These are phyloP conservation scores for Odobenus rosmarus DNA, from an alignment of 2,113 vertebrate genomes.

Conservation along the genomic window DNA sequence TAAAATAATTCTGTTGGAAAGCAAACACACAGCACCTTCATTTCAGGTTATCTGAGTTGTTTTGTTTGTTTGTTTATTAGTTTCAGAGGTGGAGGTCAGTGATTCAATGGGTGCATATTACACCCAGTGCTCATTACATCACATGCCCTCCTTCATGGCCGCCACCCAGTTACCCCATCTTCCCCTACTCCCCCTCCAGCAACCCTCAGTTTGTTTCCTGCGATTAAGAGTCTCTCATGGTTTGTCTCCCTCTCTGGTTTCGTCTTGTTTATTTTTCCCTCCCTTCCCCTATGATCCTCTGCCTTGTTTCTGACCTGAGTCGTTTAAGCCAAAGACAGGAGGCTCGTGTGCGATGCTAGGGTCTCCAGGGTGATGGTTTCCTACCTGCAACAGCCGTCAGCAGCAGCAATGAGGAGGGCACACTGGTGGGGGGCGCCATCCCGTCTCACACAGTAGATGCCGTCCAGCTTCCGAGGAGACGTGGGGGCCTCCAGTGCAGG, in stretches of 20 bases:
- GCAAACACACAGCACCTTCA: not conserved
- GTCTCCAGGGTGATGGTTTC: not conserved
- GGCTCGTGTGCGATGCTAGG: rapidly evolving
- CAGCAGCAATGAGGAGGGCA: constrained; percentile 68
- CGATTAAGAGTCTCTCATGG: not conserved
- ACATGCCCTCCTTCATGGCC: not conserved
- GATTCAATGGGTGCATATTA: not conserved
- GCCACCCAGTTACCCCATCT: not conserved
- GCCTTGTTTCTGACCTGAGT: not conserved
- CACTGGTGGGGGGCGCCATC: constrained; percentile 72
- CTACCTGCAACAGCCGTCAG: constrained; percentile 82
- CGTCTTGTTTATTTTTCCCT: not conserved
- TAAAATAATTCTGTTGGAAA: not conserved
- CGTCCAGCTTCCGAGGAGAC: not conserved
- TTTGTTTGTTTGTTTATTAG: not conserved
- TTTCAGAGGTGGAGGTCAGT: not conserved
- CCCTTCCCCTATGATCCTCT: not conserved
- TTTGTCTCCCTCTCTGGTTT: not conserved
- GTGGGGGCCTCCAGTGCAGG: not conserved
- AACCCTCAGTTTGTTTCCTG: not conserved
- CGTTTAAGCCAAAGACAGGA: not conserved
- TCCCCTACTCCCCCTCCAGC: not conserved
- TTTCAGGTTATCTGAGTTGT: not conserved
- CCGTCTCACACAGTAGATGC: constrained; percentile 36
- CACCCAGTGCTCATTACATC: not conserved